A percentile compares a stretch with the other conserved stretches of the same genome.
These are phyloP conservation scores for Lophura nycthemera DNA, from an alignment of 2,113 vertebrate species.

Conservation along the genomic window DNA sequence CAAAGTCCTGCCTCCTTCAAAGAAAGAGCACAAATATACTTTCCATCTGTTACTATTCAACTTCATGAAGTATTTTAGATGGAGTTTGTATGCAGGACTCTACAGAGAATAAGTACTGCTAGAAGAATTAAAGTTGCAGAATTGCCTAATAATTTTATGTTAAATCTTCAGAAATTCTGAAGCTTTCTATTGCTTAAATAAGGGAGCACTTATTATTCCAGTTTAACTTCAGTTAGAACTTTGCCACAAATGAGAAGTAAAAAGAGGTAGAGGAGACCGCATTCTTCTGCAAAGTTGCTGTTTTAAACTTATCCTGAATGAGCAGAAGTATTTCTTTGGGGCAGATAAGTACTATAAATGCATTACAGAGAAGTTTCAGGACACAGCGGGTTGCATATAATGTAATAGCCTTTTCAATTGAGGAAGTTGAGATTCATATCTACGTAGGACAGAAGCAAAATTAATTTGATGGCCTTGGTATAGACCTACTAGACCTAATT, in stretches of 20 bases:
- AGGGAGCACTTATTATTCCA: not conserved
- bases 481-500: constrained; percentile 43
- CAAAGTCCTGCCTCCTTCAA: not conserved
- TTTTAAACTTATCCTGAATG: not conserved
- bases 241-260: not conserved
- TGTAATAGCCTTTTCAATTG: constrained; percentile 5
- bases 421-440: constrained; percentile 29
- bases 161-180: not conserved
- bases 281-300: not conserved
- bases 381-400: not conserved
- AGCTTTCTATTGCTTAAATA: not conserved
- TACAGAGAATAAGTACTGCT: not conserved
- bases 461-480: constrained; percentile 41
- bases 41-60: not conserved
- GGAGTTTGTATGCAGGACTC: not conserved
- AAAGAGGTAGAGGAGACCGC: not conserved
- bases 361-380: not conserved
- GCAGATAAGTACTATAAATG: not conserved
- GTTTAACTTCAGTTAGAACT: not conserved
- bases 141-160: not conserved
- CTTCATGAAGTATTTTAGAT: not conserved
- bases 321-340: constrained; percentile 5
- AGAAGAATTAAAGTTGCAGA: not conserved
- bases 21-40: not conserved
- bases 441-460: constrained; percentile 13